Percentiles rank a stretch among this genome's conserved stretches.
Evolutionary conservation across 2,113 vertebrate species (phyloP).

Genomic region (Pipra filicauda): DNA sequence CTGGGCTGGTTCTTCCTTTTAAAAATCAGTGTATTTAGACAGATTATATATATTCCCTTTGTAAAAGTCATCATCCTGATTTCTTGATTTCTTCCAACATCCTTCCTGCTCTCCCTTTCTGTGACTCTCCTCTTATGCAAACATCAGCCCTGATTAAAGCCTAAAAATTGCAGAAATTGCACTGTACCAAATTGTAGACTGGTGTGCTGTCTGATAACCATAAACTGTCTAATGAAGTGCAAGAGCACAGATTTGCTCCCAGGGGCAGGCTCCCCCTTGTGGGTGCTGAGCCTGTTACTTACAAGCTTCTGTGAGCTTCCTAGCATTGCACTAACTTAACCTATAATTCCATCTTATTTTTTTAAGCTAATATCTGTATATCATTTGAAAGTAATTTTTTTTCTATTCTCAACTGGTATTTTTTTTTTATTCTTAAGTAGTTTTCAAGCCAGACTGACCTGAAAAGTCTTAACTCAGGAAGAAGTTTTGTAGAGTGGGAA

Average conservation of each 20-base stretch:
- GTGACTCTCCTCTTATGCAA: constrained; percentile 5
- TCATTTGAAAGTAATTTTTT: neutral
- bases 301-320: neutral
- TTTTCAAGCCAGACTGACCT: neutral
- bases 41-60: neutral
- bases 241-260: neutral
- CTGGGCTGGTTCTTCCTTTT: constrained; percentile 18
- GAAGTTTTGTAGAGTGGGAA: neutral
- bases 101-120: neutral
- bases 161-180: neutral
- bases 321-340: neutral
- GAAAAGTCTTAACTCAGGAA: neutral
- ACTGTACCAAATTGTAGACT: neutral
- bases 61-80: neutral
- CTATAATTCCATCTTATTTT: neutral
- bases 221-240: neutral
- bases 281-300: neutral
- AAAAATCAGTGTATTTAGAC: neutral
- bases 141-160: constrained; percentile 6
- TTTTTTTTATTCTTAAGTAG: neutral
- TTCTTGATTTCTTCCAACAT: neutral
- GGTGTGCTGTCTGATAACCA: neutral
- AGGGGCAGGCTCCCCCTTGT: constrained; percentile 52
- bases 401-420: no score
- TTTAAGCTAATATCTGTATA: neutral